Evolutionary conservation across 2,888 invertebrate genomes (phyloP).

Genomic region (Alitta virens): DNA sequence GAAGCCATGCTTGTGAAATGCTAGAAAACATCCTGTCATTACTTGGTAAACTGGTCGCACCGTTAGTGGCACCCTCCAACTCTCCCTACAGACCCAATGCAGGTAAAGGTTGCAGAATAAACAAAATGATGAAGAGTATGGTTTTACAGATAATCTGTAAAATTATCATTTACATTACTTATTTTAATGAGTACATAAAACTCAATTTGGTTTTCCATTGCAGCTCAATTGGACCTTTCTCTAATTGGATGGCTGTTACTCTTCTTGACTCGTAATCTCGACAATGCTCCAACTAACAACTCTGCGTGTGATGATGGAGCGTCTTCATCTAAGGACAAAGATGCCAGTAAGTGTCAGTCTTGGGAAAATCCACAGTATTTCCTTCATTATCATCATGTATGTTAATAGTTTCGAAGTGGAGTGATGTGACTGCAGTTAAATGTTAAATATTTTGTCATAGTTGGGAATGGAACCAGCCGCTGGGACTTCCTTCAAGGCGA

Average conservation of each 20-base stretch:
- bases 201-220: neutral
- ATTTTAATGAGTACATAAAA: neutral
- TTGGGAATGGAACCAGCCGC: slow-evolving; percentile 54
- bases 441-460: slow-evolving; percentile 4
- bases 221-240: slow-evolving; percentile 62
- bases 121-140: too few relatives aligned
- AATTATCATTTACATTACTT: too few relatives aligned
- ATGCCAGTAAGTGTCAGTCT: neutral
- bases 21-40: slow-evolving; percentile 50
- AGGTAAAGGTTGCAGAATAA: too few relatives aligned
- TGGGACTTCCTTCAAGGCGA: slow-evolving; percentile 92
- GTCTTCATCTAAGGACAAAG: slow-evolving; percentile 31
- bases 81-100: slow-evolving; percentile 3
- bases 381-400: too few relatives aligned
- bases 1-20: slow-evolving; percentile 43
- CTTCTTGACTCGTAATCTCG: slow-evolving; percentile 74
- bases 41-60: slow-evolving; percentile 59
- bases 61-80: slow-evolving; percentile 26
- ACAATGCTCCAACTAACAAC: slow-evolving; percentile 32
- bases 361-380: too few relatives aligned
- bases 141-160: too few relatives aligned
- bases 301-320: slow-evolving; percentile 34
- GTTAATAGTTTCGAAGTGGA: too few relatives aligned
- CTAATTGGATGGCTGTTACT: slow-evolving; percentile 75
- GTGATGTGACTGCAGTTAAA: neutral